Base-by-base conservation (phyloP, 2,113 vertebrate genomes). In the Lophochroa leadbeateri region DNA sequence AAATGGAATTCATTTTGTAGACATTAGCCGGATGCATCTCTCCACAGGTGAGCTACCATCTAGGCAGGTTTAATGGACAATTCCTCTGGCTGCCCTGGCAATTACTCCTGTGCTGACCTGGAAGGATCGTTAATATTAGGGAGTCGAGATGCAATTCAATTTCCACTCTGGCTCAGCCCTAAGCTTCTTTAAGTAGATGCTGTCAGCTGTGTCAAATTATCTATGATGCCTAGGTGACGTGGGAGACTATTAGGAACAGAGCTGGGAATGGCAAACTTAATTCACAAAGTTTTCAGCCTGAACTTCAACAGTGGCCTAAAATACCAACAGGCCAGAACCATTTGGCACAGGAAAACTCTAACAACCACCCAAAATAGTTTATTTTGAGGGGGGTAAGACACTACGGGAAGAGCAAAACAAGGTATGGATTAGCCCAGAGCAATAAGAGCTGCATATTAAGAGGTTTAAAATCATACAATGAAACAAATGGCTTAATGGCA, bases 41-140 rank as follows among this genome's bases (percentile, higher is more conserved):
- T 92, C 83, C 91, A 88, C 63, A 92, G 88, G 76, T 88, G 79
- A 95, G 81, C 81, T 93, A 57, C 90, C 85, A 95, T 86, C 57
- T 81, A 92, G 82, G 85, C 63, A 80, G 58, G 78, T 95, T 95
- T 95, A 94, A 96, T 82, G 88, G 90, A 89, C 91, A 79, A 53
- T 88, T 94, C 91, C 92, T 95, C 74, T 65, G 89, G 46, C 52
- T 96, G 87, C 91, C 85, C 65, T 93, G 64, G 27, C 93, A 97
- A 97, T 92, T 95, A 78, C 80, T 72, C 29, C 61, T 92, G 49
- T 49, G 53, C 94, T 98, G 92, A 97, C 93, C 87, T 93, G 67
- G 61, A 97, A 95, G 64, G 94, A 95, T 96, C 75, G 95, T 96
- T 93, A 96, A 94, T 94, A 97, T 95, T 18, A 94, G 67, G 77